A percentile compares a stretch with the other conserved stretches of the same genome.
Evolutionary conservation across 2,888 invertebrate genomes (phyloP).

Genomic region (Rhorus exstirpatorius): DNA sequence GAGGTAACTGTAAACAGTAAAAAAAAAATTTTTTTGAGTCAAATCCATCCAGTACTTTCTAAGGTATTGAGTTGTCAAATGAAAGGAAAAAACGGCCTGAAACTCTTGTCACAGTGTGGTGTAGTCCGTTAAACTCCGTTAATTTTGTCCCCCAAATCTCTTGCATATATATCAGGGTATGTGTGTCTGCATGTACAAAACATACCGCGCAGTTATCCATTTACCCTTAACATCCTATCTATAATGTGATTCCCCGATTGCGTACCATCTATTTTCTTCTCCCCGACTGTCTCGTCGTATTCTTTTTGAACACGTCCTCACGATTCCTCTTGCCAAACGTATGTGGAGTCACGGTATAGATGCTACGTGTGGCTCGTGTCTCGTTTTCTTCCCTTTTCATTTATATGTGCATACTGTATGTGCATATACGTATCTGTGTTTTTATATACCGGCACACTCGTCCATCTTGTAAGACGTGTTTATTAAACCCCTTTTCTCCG

Average conservation of each 20-base stretch:
- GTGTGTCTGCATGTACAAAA: neutral
- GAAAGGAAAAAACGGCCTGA: too few species aligned
- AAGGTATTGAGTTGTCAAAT: too few species aligned
- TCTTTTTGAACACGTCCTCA: slow-evolving; percentile 10
- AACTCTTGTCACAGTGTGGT: too few species aligned
- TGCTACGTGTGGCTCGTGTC: slow-evolving; percentile 66
- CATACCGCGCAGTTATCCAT: slow-evolving; percentile 23
- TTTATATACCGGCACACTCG: slow-evolving; percentile 44
- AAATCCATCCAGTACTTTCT: too few species aligned
- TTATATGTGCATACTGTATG: neutral
- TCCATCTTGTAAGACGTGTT: slow-evolving; percentile 78
- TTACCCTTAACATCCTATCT: slow-evolving; percentile 25
- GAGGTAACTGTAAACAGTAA: too few species aligned
- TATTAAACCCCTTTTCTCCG: slow-evolving; percentile 76
- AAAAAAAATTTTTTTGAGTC: too few species aligned
- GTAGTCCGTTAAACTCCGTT: too few species aligned
- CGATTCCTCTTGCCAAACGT: slow-evolving; percentile 14
- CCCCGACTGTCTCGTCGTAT: slow-evolving; percentile 23
- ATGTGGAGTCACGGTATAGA: slow-evolving; percentile 33
- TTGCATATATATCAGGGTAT: too few species aligned
- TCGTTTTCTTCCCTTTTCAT: slow-evolving; percentile 44
- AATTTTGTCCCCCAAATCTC: too few species aligned
- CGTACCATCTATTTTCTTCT: slow-evolving; percentile 31
- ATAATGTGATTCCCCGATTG: slow-evolving; percentile 43
- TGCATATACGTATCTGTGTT: slow-evolving; percentile 2